These are phyloP conservation scores for Nomada fabriciana DNA, from an alignment of 2,888 invertebrate species.

Conservation along the genomic window DNA sequence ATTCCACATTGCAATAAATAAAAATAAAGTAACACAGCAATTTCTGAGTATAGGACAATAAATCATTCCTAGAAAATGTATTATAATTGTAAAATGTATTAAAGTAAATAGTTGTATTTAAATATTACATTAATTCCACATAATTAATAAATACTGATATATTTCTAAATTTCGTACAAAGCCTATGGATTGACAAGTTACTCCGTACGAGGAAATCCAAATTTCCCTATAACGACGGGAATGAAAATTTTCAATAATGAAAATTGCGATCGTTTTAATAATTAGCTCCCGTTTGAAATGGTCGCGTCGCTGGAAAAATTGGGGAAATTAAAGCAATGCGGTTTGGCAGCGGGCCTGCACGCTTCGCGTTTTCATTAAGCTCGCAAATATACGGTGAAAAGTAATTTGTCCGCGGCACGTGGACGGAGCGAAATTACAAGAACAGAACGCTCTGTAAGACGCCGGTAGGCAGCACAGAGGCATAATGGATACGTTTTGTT, in stretches of 20 bases:
- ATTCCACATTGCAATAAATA: too few relatives aligned
- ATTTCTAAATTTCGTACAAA: too few relatives aligned
- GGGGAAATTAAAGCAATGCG: constrained; percentile 32
- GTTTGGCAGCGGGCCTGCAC: constrained; percentile 6
- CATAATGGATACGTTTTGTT: constrained; percentile 56
- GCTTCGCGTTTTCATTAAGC: constrained; percentile 54
- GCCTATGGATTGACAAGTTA: too few relatives aligned
- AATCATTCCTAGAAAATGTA: too few relatives aligned
- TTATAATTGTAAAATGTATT: too few relatives aligned
- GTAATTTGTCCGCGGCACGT: constrained; percentile 58
- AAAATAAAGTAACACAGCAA: too few relatives aligned
- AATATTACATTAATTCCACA: not conserved
- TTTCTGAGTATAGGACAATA: too few relatives aligned
- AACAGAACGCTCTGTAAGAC: constrained; percentile 31
- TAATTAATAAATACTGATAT: too few relatives aligned
- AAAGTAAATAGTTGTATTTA: too few relatives aligned
- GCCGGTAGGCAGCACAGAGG: constrained; percentile 23
- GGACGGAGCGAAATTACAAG: constrained; percentile 51
- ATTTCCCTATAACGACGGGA: too few relatives aligned
- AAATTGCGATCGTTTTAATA: constrained; percentile 14
- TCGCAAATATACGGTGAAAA: constrained; percentile 40
- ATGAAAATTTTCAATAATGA: not conserved
- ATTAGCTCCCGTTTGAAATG: not conserved
- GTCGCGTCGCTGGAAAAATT: not conserved
- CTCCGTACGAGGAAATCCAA: too few relatives aligned